Evolutionary conservation across 2,888 invertebrate species (phyloP).

Genomic region (Pachycephus smyrnensis): DNA sequence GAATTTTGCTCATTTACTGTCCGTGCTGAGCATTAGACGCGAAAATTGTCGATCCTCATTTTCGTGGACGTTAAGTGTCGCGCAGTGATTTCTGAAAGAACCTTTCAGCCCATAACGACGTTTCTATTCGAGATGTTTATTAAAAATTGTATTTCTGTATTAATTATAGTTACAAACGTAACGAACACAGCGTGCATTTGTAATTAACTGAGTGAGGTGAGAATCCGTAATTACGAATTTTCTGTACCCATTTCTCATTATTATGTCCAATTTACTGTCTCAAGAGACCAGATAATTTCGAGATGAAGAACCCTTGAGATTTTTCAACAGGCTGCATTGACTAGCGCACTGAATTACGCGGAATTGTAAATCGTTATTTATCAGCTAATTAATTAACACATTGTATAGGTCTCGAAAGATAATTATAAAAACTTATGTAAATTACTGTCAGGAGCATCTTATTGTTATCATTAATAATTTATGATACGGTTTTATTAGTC

Average conservation of each 20-base stretch:
- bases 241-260: background rate
- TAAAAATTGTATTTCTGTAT: background rate
- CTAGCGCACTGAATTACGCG: background rate
- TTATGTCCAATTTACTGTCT: background rate
- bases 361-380: background rate
- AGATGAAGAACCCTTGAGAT: background rate
- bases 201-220: background rate
- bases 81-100: background rate
- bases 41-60: background rate
- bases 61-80: background rate
- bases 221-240: background rate
- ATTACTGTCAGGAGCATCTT: background rate
- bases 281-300: background rate
- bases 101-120: background rate
- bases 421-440: background rate
- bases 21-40: background rate
- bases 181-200: background rate
- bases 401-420: background rate
- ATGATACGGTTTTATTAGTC: background rate
- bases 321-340: background rate
- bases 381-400: background rate
- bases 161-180: background rate
- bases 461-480: background rate
- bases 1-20: background rate
- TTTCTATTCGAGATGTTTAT: background rate